These are phyloP conservation scores for Balanococcus diminutus DNA, from an alignment of 2,888 invertebrate species.

Conservation along the genomic window DNA sequence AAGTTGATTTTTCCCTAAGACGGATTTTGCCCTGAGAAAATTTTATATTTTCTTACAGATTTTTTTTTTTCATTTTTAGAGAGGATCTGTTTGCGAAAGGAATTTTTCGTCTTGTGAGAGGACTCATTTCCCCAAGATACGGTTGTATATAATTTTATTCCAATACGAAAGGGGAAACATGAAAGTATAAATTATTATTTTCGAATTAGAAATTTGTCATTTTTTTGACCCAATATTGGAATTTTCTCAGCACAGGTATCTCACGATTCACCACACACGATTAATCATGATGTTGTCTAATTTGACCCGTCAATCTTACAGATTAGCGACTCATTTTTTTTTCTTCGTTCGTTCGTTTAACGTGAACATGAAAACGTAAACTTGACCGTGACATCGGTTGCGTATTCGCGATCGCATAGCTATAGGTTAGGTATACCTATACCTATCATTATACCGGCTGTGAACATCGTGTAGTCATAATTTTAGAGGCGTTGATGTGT, in stretches of 20 bases:
- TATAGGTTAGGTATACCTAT: too few relatives aligned
- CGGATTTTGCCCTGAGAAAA: too few relatives aligned
- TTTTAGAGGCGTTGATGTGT: conserved; percentile 26
- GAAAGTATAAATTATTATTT: not conserved
- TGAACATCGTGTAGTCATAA: not conserved
- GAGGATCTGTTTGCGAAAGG: too few relatives aligned
- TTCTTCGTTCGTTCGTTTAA: not conserved
- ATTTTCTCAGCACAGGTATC: not conserved
- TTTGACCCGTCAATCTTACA: not conserved
- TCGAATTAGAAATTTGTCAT: not conserved
- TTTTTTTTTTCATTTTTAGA: too few relatives aligned
- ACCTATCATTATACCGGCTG: not conserved
- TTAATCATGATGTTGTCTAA: not conserved
- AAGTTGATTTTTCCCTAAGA: too few relatives aligned
- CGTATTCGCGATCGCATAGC: conserved; percentile 1
- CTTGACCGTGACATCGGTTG: conserved; percentile 49
- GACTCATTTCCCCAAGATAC: too few relatives aligned
- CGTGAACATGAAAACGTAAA: conserved; percentile 10
- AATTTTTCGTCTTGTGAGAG: too few relatives aligned
- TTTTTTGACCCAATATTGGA: not conserved
- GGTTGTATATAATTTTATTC: too few relatives aligned
- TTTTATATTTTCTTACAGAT: too few relatives aligned
- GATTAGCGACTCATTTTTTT: not conserved
- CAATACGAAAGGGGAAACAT: not conserved
- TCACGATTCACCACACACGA: not conserved